phyloP scores from a whole-genome alignment of 2,797 vertebrate genomes.

The Chaetodon trifasciatus region DNA sequence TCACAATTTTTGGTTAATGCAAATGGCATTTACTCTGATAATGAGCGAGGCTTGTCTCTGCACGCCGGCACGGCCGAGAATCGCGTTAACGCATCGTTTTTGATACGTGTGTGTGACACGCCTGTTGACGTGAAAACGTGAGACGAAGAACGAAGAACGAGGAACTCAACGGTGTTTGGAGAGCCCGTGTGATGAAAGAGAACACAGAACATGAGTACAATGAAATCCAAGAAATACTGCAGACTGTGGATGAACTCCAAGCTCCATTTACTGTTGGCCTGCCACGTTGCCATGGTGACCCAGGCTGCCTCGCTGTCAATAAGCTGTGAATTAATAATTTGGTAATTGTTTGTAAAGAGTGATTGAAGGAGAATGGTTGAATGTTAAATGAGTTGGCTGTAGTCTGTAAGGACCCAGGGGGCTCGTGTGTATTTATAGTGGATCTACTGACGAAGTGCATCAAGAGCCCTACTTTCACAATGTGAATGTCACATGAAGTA shows the following conservation, averaged over 20 bases:
- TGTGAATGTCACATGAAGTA: constrained; percentile 9
- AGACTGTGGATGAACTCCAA: constrained; percentile 24
- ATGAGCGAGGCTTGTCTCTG: constrained; percentile 36
- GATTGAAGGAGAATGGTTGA: constrained; percentile 34
- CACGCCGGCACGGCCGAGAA: constrained; percentile 6
- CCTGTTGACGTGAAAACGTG: constrained; percentile 15
- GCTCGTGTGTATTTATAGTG: constrained; percentile 44
- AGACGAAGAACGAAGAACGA: constrained; percentile 17
- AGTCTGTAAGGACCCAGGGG: constrained; percentile 36
- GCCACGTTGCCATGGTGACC: constrained; percentile 48
- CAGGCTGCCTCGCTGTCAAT: constrained; percentile 17
- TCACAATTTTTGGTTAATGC: constrained; percentile 71
- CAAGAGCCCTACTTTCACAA: constrained; percentile 2
- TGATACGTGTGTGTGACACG: constrained; percentile 12
- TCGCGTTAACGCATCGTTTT: constrained; percentile 27
- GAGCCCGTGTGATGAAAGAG: constrained; percentile 4
- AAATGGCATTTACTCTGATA: constrained; percentile 66
- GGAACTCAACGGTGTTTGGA: background rate
- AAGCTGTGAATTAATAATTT: constrained; percentile 50
- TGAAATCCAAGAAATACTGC: constrained; percentile 13
- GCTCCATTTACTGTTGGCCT: constrained; percentile 23
- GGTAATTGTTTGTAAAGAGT: constrained; percentile 48
- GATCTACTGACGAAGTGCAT: constrained; percentile 9
- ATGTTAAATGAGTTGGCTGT: constrained; percentile 40
- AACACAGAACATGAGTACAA: background rate